These are phyloP conservation scores for Pundamilia nyererei DNA, from an alignment of 2,113 vertebrate species.

Conservation along the genomic window DNA sequence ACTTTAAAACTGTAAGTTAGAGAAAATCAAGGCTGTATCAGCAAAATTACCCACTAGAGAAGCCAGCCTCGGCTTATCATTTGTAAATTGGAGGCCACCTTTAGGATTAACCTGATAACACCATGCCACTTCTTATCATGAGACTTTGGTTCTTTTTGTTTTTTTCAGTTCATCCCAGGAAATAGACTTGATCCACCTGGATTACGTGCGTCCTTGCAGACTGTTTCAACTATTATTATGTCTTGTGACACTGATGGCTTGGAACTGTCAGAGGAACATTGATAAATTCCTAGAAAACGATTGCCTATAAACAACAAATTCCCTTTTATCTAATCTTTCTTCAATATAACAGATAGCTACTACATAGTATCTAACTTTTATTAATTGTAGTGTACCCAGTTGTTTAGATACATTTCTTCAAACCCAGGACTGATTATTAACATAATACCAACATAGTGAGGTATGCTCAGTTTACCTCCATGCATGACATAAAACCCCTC, in stretches of 20 bases:
- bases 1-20: neutral
- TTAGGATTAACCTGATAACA: neutral
- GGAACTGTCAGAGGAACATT: neutral
- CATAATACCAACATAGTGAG: neutral
- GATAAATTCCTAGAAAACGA: neutral
- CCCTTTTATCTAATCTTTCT: neutral
- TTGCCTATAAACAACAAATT: neutral
- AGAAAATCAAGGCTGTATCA: neutral
- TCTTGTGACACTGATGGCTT: neutral
- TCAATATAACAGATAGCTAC: neutral
- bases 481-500: neutral
- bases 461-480: neutral
- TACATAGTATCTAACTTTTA: neutral
- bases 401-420: neutral
- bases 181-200: conserved; percentile 21
- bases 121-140: neutral
- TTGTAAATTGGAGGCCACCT: neutral
- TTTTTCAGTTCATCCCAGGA: neutral
- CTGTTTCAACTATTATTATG: conserved; percentile 20
- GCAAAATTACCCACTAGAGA: neutral
- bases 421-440: neutral
- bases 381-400: neutral
- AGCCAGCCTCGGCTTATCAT: neutral
- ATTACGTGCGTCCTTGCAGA: neutral
- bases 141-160: neutral